A percentile compares a stretch with the other conserved stretches of the same genome.
These are phyloP conservation scores for Oryzias sinensis DNA, from an alignment of 2,797 vertebrate species.

Conservation along the genomic window DNA sequence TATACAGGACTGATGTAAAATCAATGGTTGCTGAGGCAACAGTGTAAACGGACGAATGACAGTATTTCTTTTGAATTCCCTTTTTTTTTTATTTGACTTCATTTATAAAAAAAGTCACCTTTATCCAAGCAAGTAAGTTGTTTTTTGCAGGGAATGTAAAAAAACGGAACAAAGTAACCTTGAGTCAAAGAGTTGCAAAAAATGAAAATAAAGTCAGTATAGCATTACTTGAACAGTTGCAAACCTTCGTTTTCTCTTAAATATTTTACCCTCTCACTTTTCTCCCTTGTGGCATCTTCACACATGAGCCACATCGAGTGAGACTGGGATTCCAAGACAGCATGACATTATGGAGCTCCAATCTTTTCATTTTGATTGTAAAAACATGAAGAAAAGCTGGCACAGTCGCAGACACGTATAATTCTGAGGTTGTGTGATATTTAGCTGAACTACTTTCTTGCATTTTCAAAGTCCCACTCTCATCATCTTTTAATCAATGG, in stretches of 20 bases:
- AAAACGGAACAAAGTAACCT: too few species aligned
- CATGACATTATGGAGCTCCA: slow-evolving; percentile 5
- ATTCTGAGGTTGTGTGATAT: slow-evolving; percentile 33
- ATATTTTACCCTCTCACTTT: slow-evolving; percentile 10
- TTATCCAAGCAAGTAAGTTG: too few species aligned
- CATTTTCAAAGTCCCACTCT: too few species aligned
- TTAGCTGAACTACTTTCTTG: slow-evolving; percentile 8
- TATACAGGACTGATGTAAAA: too few species aligned
- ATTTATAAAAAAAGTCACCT: too few species aligned
- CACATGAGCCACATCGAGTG: slow-evolving; percentile 6
- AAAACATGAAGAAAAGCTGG: slow-evolving; percentile 7
- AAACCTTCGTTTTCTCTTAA: slow-evolving; percentile 7
- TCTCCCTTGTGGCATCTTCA: slow-evolving; percentile 13
- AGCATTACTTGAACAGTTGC: slow-evolving; percentile 6
- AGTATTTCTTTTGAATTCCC: too few species aligned
- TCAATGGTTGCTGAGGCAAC: too few species aligned
- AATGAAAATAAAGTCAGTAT: background rate
- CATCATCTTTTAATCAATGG: too few species aligned
- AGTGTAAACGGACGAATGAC: too few species aligned
- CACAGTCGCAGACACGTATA: slow-evolving; percentile 7
- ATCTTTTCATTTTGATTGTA: slow-evolving; percentile 1
- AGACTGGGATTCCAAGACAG: slow-evolving; percentile 7
- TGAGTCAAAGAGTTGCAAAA: too few species aligned
- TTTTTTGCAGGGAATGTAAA: too few species aligned
- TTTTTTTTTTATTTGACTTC: too few species aligned